Evolutionary conservation across 2,797 vertebrate genomes (phyloP).

Genomic region (Mus minutoides): DNA sequence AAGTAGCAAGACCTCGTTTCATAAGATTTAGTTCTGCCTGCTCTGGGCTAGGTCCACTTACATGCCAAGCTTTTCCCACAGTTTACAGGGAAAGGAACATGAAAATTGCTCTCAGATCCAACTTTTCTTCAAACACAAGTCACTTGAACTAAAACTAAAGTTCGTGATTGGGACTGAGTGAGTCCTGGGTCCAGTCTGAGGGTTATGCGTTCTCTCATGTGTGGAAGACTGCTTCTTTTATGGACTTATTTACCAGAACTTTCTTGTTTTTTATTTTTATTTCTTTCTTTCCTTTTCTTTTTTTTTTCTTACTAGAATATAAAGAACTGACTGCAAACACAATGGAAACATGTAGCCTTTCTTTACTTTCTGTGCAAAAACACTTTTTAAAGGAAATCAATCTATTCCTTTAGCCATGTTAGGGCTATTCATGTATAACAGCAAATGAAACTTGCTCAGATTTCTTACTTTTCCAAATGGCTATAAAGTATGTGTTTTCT

Average conservation of each 20-base stretch:
- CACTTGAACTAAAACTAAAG: background rate
- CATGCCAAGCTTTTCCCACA: background rate
- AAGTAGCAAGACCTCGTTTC: background rate
- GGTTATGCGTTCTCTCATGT: background rate
- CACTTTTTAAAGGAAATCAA: background rate
- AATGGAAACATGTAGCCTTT: background rate
- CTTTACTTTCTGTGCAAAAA: background rate
- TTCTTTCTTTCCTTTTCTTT: background rate
- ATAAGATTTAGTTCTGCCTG: background rate
- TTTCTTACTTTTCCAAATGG: conserved; percentile 19
- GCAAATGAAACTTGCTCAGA: conserved; percentile 35
- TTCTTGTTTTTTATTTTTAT: background rate
- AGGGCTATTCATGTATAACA: background rate
- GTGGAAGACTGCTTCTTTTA: background rate
- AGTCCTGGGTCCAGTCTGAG: background rate
- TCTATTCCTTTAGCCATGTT: background rate
- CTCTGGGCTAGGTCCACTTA: background rate
- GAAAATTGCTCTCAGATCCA: conserved; percentile 18
- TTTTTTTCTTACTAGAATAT: background rate
- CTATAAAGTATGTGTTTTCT: background rate
- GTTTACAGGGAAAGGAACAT: background rate
- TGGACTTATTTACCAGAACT: background rate
- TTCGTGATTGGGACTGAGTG: background rate
- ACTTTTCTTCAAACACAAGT: background rate
- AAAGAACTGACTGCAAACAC: background rate